These are phyloP conservation scores for Brenthis hecate DNA, from an alignment of 2,888 invertebrate species.

Conservation along the genomic window DNA sequence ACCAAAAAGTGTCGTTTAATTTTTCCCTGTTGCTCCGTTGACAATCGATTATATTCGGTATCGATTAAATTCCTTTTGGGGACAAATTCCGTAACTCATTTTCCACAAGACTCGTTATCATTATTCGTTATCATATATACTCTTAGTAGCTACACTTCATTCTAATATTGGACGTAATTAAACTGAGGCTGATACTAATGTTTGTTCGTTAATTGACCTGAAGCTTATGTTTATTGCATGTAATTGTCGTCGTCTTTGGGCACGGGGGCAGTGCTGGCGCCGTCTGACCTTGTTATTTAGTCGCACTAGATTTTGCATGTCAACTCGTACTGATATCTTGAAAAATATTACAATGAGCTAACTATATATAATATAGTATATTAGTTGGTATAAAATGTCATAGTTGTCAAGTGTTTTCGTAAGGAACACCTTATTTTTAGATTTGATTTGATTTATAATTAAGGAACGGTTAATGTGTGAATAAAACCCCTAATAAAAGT, in stretches of 20 bases:
- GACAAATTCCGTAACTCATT: constrained; percentile 19
- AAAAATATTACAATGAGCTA: not conserved
- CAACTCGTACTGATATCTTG: constrained; percentile 9
- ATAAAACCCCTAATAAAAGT: not conserved
- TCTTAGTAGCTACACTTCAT: not conserved
- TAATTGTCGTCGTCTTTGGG: constrained; percentile 35
- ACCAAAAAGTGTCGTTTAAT: constrained; percentile 77
- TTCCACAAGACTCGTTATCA: constrained; percentile 10
- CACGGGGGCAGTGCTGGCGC: constrained; percentile 45
- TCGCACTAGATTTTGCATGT: constrained; percentile 24
- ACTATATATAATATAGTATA: not conserved
- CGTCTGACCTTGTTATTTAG: constrained; percentile 45
- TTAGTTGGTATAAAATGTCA: too few species aligned
- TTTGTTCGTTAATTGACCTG: constrained; percentile 26
- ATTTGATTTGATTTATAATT: too few species aligned
- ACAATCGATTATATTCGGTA: constrained; percentile 72
- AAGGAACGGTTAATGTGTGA: too few species aligned
- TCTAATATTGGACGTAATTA: constrained; percentile 16
- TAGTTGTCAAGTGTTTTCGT: not conserved
- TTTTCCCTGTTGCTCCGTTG: constrained; percentile 66
- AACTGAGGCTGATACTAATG: constrained; percentile 24
- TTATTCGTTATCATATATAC: not conserved
- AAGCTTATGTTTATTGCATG: constrained; percentile 31
- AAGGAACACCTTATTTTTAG: not conserved
- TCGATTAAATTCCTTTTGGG: constrained; percentile 55